Evolutionary conservation across 2,888 invertebrate genomes (phyloP).

Genomic region (Eueremaeus valkanovi): DNA sequence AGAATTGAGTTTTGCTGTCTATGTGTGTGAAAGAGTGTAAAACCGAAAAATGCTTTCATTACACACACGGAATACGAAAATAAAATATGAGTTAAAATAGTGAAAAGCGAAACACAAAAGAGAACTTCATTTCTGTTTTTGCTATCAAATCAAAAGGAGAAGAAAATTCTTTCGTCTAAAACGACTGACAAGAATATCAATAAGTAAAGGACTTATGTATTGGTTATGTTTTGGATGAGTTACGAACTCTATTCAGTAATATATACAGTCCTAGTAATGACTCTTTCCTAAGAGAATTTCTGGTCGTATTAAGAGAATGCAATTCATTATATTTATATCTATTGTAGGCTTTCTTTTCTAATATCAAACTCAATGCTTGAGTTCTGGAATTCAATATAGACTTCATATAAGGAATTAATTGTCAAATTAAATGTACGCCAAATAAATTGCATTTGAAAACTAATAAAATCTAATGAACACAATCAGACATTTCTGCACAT

Average conservation of each 20-base stretch:
- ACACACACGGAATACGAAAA: neutral
- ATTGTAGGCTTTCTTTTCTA: neutral
- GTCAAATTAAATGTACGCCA: neutral
- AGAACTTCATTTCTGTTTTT: neutral
- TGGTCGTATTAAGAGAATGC: neutral
- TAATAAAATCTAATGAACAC: neutral
- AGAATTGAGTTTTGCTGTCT: neutral
- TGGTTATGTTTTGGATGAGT: neutral
- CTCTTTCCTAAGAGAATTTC: neutral
- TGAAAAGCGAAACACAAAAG: neutral
- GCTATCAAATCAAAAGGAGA: constrained; percentile 3
- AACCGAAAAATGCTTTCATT: neutral
- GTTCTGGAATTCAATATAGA: constrained; percentile 5
- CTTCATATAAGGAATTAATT: neutral
- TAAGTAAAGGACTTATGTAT: neutral
- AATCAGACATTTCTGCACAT: neutral
- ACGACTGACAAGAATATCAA: constrained; percentile 1
- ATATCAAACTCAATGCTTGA: neutral
- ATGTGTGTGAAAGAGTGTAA: neutral
- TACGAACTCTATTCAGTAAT: neutral
- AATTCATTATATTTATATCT: neutral
- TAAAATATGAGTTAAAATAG: neutral
- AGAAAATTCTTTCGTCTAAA: neutral
- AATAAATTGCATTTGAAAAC: neutral
- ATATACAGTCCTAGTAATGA: constrained; percentile 1